A percentile compares a stretch with the other conserved stretches of the same genome.
Conservation (phyloP, 2,113 vertebrate species). For the Neofelis nebulosa region DNA sequence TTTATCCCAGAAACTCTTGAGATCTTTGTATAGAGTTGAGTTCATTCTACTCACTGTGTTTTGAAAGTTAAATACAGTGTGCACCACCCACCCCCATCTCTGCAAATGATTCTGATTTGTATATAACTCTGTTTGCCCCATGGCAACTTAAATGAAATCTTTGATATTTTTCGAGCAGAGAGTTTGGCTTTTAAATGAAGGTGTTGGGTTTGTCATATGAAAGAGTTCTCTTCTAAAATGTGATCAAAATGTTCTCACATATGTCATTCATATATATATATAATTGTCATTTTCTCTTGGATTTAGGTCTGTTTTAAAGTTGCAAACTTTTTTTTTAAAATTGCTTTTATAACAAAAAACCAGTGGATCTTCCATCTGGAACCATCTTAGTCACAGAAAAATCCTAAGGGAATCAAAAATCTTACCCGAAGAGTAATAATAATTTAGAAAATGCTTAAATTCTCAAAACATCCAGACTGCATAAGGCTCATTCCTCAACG, state of each 20-base stretch:
- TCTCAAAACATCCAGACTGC: neutral
- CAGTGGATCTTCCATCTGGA: neutral
- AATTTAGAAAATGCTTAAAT: slow-evolving; percentile 46
- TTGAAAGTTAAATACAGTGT: slow-evolving; percentile 57
- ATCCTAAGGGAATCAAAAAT: neutral
- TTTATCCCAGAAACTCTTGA: slow-evolving; percentile 63
- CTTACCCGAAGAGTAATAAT: neutral
- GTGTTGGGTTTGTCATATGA: neutral
- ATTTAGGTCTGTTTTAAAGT: neutral
- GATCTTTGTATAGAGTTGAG: slow-evolving; percentile 38
- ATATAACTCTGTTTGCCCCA: neutral
- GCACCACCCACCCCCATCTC: neutral
- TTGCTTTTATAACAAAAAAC: neutral
- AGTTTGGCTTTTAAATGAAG: slow-evolving; percentile 30
- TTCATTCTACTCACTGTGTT: neutral
- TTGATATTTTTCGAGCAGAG: slow-evolving; percentile 40
- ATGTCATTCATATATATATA: neutral
- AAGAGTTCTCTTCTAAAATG: slow-evolving; percentile 14
- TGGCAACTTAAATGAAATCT: neutral
- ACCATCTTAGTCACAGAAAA: slow-evolving; percentile 1
- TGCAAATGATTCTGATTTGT: slow-evolving; percentile 52
- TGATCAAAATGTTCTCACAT: neutral
- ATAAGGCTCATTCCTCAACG: neutral
- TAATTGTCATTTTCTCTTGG: neutral
- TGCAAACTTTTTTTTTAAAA: neutral